A percentile compares a stretch with the other conserved stretches of the same genome.
phyloP scores from a whole-genome alignment of 2,113 vertebrate genomes.

The Phyllostomus discolor region DNA sequence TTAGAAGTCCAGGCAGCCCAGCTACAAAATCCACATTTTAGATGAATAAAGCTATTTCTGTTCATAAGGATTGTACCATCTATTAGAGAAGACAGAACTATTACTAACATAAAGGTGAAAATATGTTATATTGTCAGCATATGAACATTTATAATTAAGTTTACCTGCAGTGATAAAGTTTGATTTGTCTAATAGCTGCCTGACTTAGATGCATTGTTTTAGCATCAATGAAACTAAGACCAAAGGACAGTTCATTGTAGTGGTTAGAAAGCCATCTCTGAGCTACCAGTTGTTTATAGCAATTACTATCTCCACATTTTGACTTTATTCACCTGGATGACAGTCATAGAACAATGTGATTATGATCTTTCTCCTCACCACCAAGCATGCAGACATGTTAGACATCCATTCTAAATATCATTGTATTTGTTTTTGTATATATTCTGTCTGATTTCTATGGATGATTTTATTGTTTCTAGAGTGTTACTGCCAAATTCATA shows the following conservation, averaged over 20 bases:
- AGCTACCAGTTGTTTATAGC: background rate
- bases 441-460: background rate
- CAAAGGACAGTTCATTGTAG: background rate
- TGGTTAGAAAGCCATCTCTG: background rate
- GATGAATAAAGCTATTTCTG: constrained; percentile 16
- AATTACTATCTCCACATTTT: constrained; percentile 13
- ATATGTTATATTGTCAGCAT: background rate
- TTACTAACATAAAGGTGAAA: constrained; percentile 1
- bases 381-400: background rate
- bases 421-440: background rate
- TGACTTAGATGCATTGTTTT: constrained; percentile 7
- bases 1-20: background rate
- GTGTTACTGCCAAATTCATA: background rate
- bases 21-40: background rate
- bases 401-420: background rate
- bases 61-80: background rate
- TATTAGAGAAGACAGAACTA: background rate
- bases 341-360: background rate
- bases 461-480: constrained; percentile 14
- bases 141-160: constrained; percentile 22
- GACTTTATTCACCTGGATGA: background rate
- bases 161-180: background rate
- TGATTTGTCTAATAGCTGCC: constrained; percentile 6
- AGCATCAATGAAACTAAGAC: constrained; percentile 36
- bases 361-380: background rate